Conservation (phyloP, 1,140 invertebrate species). For the Hylaeus anthracinus region DNA sequence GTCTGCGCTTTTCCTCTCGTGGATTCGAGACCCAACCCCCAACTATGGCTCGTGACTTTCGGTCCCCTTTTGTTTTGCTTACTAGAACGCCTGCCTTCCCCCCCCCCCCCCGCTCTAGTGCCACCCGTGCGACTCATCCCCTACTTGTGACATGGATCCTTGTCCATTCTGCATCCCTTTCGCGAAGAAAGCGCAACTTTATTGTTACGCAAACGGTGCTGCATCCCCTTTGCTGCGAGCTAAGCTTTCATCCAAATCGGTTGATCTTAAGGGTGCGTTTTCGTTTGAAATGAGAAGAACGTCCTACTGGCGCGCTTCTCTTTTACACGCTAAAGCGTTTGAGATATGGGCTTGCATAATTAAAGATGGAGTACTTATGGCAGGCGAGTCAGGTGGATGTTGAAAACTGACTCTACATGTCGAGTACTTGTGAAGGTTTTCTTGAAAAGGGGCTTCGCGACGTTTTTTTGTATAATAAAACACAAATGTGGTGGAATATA, state of each 20-base stretch:
- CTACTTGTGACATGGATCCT: too few relatives aligned
- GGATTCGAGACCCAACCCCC: conserved; percentile 64
- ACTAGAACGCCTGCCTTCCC: conserved; percentile 27
- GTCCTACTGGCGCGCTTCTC: too few relatives aligned
- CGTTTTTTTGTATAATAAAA: too few relatives aligned
- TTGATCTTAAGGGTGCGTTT: background rate
- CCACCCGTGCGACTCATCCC: background rate
- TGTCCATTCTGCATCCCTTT: conserved; percentile 21
- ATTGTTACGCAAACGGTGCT: conserved; percentile 41
- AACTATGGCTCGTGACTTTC: conserved; percentile 52
- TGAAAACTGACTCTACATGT: too few relatives aligned
- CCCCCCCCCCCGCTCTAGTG: conserved; percentile 3
- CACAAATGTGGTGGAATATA: too few relatives aligned
- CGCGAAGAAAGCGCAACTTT: conserved; percentile 37
- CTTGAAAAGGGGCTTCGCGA: too few relatives aligned
- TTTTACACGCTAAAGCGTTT: too few relatives aligned
- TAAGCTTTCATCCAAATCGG: conserved; percentile 5
- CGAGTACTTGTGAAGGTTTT: too few relatives aligned
- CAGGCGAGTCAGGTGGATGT: too few relatives aligned
- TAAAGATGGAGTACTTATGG: too few relatives aligned
- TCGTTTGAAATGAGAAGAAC: too few relatives aligned
- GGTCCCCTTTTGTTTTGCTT: conserved; percentile 61
- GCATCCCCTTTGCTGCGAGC: conserved; percentile 3
- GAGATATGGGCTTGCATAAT: too few relatives aligned
- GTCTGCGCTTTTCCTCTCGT: conserved; percentile 78